Evolutionary conservation across 2,888 invertebrate genomes (phyloP).

Genomic region (Macrosoma leucophasiata): DNA sequence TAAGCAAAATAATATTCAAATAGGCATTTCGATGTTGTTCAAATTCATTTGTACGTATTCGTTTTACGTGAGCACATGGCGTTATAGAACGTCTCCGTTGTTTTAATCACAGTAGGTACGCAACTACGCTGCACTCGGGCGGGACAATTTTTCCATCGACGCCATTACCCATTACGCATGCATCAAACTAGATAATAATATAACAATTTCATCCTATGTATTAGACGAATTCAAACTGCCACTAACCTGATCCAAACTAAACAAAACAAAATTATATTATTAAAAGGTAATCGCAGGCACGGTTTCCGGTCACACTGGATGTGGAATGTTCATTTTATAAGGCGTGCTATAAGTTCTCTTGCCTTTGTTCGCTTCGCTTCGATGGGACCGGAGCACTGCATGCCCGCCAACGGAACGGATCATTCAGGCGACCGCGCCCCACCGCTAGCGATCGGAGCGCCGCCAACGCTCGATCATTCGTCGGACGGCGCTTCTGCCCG

Average conservation of each 20-base stretch:
- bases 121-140: too few species aligned
- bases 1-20: too few species aligned
- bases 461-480: slow-evolving; percentile 8
- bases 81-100: too few species aligned
- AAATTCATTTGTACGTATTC: too few species aligned
- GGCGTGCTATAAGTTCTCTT: slow-evolving; percentile 29
- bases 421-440: slow-evolving; percentile 31
- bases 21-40: too few species aligned
- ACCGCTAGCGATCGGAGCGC: slow-evolving; percentile 12
- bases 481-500: background rate
- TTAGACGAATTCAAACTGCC: slow-evolving; percentile 42
- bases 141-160: too few species aligned
- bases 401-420: slow-evolving; percentile 29
- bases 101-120: too few species aligned
- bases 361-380: slow-evolving; percentile 38
- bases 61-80: too few species aligned
- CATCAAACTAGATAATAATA: too few species aligned
- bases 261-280: slow-evolving; percentile 29
- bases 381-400: slow-evolving; percentile 24
- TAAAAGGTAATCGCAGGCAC: slow-evolving; percentile 35
- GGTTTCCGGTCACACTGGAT: slow-evolving; percentile 33
- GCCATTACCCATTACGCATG: too few species aligned
- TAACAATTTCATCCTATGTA: too few species aligned
- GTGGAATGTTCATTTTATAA: slow-evolving; percentile 36
- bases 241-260: slow-evolving; percentile 49